phyloP scores from a whole-genome alignment of 2,113 vertebrate species.

The Ptyas mucosa region DNA sequence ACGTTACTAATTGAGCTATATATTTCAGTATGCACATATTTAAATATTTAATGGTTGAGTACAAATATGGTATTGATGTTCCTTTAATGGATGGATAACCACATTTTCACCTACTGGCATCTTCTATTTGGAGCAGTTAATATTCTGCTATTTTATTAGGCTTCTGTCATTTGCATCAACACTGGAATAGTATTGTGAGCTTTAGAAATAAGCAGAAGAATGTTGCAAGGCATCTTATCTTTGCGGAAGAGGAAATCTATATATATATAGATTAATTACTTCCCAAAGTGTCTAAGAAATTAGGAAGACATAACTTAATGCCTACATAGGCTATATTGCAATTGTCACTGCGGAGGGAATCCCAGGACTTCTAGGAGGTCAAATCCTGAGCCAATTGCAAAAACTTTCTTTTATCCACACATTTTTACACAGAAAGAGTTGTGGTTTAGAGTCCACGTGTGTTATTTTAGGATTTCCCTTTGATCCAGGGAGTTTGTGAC shows the following conservation, averaged over 20 bases:
- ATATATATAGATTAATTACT: neutral
- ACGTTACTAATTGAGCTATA: neutral
- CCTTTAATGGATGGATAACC: neutral
- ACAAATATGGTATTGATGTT: neutral
- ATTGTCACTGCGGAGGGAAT: neutral
- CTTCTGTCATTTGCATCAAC: neutral
- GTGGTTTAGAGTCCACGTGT: neutral
- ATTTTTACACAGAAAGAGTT: neutral
- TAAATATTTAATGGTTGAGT: neutral
- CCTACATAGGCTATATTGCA: neutral
- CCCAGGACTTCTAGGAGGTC: neutral
- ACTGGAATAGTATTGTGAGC: neutral
- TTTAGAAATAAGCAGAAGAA: neutral
- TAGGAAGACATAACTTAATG: neutral
- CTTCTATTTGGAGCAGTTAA: neutral
- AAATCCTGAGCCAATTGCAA: neutral
- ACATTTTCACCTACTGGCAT: neutral
- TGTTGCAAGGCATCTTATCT: neutral
- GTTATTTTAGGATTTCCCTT: neutral
- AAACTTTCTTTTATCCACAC: neutral
- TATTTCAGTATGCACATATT: neutral
- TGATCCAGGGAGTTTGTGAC: neutral
- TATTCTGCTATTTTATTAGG: neutral
- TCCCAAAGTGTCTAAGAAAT: too few relatives aligned
- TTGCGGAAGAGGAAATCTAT: neutral